Evolutionary conservation across 2,797 vertebrate species (phyloP).

Genomic region (Fringilla coelebs): DNA sequence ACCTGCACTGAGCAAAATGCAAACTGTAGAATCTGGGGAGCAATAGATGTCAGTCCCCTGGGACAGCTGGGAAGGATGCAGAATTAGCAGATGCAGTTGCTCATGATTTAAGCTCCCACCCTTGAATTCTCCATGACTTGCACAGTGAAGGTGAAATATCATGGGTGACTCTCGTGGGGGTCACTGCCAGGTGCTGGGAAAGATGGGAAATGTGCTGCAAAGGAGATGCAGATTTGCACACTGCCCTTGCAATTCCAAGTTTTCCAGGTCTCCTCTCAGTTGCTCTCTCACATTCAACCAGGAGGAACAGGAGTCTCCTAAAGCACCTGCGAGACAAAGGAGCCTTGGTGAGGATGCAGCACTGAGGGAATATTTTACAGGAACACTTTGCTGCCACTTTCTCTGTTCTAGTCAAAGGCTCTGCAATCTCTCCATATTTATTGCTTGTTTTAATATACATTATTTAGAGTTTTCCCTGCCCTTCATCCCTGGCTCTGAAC

Average conservation of each 20-base stretch:
- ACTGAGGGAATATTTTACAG: neutral
- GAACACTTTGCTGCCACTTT: neutral
- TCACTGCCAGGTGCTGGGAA: neutral
- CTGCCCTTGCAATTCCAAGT: neutral
- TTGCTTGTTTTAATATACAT: neutral
- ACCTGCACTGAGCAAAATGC: neutral
- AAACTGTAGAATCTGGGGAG: neutral
- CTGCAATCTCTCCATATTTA: neutral
- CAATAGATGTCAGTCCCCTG: neutral
- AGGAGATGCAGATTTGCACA: neutral
- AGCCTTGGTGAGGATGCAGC: neutral
- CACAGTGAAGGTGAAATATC: neutral
- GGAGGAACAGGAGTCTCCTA: neutral
- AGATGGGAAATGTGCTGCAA: neutral
- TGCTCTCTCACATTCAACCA: neutral
- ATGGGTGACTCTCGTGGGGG: neutral
- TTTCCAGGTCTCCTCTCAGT: neutral
- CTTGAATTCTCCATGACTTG: neutral
- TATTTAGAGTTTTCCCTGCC: neutral
- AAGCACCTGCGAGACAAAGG: neutral
- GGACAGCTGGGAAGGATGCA: neutral
- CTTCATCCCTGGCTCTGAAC: neutral
- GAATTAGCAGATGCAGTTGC: neutral
- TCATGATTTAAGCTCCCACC: neutral
- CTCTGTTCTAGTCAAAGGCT: neutral